Evolutionary conservation across 2,113 vertebrate genomes (phyloP), one percentile per base, ranked within the genome.

Genomic region (Xiphophorus couchianus): DNA sequence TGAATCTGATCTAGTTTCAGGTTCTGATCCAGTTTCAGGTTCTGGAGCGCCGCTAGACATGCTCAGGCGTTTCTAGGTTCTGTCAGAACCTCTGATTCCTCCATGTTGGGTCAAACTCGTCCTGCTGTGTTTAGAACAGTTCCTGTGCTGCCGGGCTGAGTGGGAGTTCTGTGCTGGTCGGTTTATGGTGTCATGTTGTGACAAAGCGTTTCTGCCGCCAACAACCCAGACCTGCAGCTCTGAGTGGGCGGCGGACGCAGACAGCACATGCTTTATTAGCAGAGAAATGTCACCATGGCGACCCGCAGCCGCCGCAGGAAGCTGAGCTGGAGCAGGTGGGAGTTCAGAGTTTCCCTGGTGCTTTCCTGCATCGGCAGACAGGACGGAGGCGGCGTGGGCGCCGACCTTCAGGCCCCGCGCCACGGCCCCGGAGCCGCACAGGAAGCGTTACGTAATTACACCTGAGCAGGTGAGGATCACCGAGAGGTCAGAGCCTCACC

Each of bases 191-290:
- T 74, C 76, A 19, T 51, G 71, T 62, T 69, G 58, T 54, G 75
- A 85, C 65, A 48, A 62, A 69, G 70, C 68, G n/a, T 75, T 76
- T 67, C 69, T 78, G 68, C 69, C 39, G 66, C 62, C 37, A 66
- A 30, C 61, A 35, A 14, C 67, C 15, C 58, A 10, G 31, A 77
- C 73, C 62, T 66, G 80, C 44, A 17, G 44, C 17, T 58, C 75
- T 66, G 85, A 82, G 79, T 67, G 71, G 82, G 77, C 73, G 74
- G 61, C 58, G 31, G 51, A 71, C 58, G 65, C 25, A 31, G 65
- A 25, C 28, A 33, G 68, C 62, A 31, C 66, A 72, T 81, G 75
- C 85, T 85, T 88, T 75, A 90, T 89, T 91, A 89, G 94, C 93
- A 90, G 91, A 90, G 61, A 80, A 70, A 74, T 44, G 72, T 75